Percentiles rank a stretch among this genome's conserved stretches.
Evolutionary conservation across 2,888 invertebrate genomes (phyloP).

Genomic region (Parascotia fuliginaria): DNA sequence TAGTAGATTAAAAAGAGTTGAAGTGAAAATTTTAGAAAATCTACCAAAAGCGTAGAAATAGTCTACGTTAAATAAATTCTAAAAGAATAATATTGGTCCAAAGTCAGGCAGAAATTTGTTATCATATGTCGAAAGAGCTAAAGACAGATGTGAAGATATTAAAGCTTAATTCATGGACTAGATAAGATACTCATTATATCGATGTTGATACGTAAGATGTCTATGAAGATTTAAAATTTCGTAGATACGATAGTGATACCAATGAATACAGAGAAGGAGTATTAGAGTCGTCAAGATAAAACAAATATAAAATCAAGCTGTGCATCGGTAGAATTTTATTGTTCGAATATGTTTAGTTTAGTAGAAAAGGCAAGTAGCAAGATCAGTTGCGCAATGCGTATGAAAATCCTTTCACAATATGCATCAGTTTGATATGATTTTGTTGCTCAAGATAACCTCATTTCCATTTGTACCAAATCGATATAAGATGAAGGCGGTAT

Average conservation of each 20-base stretch:
- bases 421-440: neutral
- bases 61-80: slow-evolving; percentile 66
- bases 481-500: slow-evolving; percentile 31
- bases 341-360: neutral
- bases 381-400: slow-evolving; percentile 6
- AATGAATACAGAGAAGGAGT: too few species aligned
- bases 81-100: slow-evolving; percentile 73
- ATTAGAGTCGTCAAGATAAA: too few species aligned
- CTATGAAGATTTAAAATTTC: neutral
- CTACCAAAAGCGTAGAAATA: slow-evolving; percentile 58
- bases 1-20: slow-evolving; percentile 21
- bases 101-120: slow-evolving; percentile 56
- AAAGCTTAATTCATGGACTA: slow-evolving; percentile 27
- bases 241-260: neutral
- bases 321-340: neutral
- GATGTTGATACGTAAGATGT: slow-evolving; percentile 27
- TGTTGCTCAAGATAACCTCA: neutral
- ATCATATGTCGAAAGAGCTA: slow-evolving; percentile 26
- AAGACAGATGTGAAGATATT: slow-evolving; percentile 15
- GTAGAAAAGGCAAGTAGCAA: neutral
- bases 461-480: slow-evolving; percentile 29
- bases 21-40: slow-evolving; percentile 41
- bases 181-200: slow-evolving; percentile 24
- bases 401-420: neutral
- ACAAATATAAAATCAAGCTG: too few species aligned